These are phyloP conservation scores for Microtus montanus DNA, from an alignment of 2,113 vertebrate genomes.

Conservation along the genomic window DNA sequence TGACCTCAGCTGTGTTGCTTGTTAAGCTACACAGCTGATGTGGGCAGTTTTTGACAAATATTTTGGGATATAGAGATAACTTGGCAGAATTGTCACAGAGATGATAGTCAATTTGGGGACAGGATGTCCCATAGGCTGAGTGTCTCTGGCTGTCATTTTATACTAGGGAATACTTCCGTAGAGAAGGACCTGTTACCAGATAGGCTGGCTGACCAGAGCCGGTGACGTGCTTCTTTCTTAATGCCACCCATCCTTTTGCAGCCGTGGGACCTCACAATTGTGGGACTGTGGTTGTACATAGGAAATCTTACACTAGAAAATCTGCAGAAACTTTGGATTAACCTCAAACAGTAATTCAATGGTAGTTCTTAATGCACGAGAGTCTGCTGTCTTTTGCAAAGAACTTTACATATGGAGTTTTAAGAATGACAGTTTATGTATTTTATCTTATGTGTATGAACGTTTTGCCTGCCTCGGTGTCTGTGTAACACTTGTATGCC, in stretches of 20 bases:
- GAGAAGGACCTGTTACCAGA: not conserved
- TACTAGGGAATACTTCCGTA: not conserved
- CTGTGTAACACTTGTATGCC: not conserved
- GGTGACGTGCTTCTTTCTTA: not conserved
- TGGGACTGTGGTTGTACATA: not conserved
- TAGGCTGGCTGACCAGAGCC: not conserved
- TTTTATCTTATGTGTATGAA: not conserved
- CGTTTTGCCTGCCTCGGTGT: not conserved
- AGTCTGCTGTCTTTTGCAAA: not conserved
- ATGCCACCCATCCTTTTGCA: not conserved
- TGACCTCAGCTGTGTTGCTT: not conserved
- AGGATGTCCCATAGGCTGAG: not conserved
- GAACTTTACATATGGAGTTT: slow-evolving; percentile 17
- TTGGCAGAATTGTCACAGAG: slow-evolving; percentile 16
- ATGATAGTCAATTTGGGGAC: not conserved
- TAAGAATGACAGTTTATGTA: not conserved
- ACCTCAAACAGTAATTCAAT: slow-evolving; percentile 43
- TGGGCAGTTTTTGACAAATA: not conserved
- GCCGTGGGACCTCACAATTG: not conserved
- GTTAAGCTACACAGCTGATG: slow-evolving; percentile 24
- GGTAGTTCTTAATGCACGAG: not conserved
- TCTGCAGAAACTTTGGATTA: slow-evolving; percentile 30
- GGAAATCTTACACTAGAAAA: not conserved
- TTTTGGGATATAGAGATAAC: not conserved
- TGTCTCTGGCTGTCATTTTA: slow-evolving; percentile 13